Conservation (phyloP, 2,888 invertebrate species). For the Synergus umbraculus region DNA sequence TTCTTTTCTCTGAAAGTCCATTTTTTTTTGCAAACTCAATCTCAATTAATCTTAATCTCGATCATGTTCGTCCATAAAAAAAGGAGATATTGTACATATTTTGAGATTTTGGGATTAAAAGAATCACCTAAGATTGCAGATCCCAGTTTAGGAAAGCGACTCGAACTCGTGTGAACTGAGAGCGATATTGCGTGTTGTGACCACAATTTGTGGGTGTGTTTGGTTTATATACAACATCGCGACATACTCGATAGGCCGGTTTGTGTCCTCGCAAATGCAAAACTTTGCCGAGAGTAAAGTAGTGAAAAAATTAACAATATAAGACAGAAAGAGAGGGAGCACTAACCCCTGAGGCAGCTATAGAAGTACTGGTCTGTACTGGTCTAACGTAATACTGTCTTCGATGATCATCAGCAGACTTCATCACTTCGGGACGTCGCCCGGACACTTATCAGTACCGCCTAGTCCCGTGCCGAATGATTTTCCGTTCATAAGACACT, state of each 20-base stretch:
- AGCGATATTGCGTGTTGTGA: slow-evolving; percentile 40
- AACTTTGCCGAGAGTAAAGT: slow-evolving; percentile 10
- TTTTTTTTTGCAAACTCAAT: background rate
- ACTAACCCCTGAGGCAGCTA: slow-evolving; percentile 47
- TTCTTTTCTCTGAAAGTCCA: no score
- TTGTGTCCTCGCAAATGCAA: slow-evolving; percentile 30
- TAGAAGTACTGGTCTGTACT: background rate
- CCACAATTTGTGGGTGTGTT: slow-evolving; percentile 41
- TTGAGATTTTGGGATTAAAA: background rate
- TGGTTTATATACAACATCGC: slow-evolving; percentile 49
- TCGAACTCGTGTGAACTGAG: slow-evolving; percentile 10
- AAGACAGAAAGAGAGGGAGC: slow-evolving; percentile 43
- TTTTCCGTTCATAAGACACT: slow-evolving; percentile 9
- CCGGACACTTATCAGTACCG: slow-evolving; percentile 3
- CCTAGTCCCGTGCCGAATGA: background rate
- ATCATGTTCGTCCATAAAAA: background rate
- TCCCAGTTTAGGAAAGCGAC: background rate
- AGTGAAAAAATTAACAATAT: background rate
- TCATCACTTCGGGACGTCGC: background rate
- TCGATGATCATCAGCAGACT: slow-evolving; percentile 15
- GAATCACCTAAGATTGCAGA: slow-evolving; percentile 1
- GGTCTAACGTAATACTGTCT: slow-evolving; percentile 24
- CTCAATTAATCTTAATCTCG: background rate
- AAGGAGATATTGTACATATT: slow-evolving; percentile 10
- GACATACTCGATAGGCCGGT: slow-evolving; percentile 43